phyloP scores from a whole-genome alignment of 2,797 vertebrate genomes.

The Echiichthys vipera region DNA sequence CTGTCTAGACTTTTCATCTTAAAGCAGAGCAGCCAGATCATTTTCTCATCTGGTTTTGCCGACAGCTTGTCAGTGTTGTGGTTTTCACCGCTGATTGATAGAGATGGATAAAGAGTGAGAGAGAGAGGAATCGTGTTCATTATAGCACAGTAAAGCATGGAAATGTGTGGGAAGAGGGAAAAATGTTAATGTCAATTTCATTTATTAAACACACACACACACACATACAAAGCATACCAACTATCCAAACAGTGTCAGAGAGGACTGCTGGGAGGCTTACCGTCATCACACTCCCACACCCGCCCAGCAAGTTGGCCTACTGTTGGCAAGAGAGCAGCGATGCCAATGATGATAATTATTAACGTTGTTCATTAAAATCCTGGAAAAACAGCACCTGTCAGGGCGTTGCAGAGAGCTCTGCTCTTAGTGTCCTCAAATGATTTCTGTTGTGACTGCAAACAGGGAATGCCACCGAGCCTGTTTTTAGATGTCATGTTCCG shows the following conservation, averaged over 20 bases:
- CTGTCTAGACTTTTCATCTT: conserved; percentile 34
- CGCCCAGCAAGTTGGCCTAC: conserved; percentile 1
- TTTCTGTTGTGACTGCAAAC: conserved; percentile 12
- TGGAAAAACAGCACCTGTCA: conserved; percentile 8
- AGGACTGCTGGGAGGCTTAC: conserved; percentile 23
- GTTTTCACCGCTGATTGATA: background rate
- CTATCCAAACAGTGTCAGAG: conserved; percentile 9
- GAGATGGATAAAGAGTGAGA: background rate
- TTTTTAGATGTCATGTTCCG: conserved; percentile 42
- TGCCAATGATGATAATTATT: background rate
- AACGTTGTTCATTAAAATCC: conserved; percentile 11
- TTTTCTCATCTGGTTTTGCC: conserved; percentile 23
- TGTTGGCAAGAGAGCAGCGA: background rate
- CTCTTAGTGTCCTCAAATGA: conserved; percentile 22
- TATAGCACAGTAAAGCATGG: background rate
- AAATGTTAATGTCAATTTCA: background rate
- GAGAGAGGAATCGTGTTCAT: background rate
- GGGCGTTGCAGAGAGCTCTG: conserved; percentile 37
- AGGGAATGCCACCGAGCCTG: conserved; percentile 67
- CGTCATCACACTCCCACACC: conserved; percentile 34
- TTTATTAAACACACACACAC: conserved; percentile 4
- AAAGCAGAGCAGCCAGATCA: background rate
- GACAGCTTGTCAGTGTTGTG: conserved; percentile 10
- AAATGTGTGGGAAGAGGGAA: background rate
- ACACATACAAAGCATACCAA: background rate